Percentiles rank a stretch among this genome's conserved stretches.
phyloP scores from a whole-genome alignment of 1,140 invertebrate genomes.

The Mizuhopecten yessoensis region DNA sequence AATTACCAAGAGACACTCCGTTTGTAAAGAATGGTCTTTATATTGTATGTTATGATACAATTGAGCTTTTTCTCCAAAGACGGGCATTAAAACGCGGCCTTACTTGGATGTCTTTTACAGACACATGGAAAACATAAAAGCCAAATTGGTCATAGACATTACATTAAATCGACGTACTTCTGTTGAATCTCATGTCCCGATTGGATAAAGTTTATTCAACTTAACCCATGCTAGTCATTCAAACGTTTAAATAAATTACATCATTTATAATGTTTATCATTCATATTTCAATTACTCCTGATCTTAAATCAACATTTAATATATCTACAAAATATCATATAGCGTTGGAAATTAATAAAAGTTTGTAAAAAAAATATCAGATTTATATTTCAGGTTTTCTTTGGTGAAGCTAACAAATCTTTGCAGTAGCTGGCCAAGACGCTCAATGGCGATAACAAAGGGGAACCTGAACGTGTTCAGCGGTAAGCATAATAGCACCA shows the following conservation, averaged over 20 bases:
- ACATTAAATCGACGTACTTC: neutral
- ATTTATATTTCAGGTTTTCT: neutral
- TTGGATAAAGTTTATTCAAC: neutral
- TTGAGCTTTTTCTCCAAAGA: slow-evolving; percentile 1
- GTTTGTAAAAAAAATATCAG: neutral
- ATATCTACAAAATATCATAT: too few relatives aligned
- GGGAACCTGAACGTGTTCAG: neutral
- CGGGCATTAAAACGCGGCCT: neutral
- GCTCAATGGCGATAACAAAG: neutral
- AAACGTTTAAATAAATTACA: neutral
- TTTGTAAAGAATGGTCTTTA: neutral
- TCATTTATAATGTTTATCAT: neutral
- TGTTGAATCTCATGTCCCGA: neutral
- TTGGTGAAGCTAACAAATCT: neutral
- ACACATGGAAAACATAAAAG: neutral
- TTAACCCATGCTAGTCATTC: neutral
- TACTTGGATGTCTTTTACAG: neutral
- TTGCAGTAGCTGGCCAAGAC: neutral
- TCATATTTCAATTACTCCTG: neutral
- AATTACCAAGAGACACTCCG: neutral
- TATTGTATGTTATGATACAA: slow-evolving; percentile 12
- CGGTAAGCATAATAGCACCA: neutral
- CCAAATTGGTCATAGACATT: neutral
- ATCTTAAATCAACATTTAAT: too few relatives aligned
- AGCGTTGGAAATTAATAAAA: neutral